Evolutionary conservation across 1,140 invertebrate species (phyloP), one percentile per base, ranked within the genome.

Genomic region (Glomeris maerens): DNA sequence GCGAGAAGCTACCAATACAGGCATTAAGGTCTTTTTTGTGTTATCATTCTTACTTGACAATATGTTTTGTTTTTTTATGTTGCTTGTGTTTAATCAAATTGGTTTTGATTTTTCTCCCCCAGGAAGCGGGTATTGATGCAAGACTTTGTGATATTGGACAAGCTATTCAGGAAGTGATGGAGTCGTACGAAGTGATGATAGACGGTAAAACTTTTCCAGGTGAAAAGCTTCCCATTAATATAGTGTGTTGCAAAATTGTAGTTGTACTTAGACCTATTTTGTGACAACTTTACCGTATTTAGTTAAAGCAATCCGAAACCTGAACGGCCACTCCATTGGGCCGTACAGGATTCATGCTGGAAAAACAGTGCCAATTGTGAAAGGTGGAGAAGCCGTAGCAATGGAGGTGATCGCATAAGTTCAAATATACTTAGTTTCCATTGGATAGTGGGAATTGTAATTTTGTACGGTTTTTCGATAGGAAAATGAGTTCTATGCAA

Each of bases 361-460:
- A 1, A 99, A 99, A 74, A 98, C 95, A 7, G 96, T 99, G 4
- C 96, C 96, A 2, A 98, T 99, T 62, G 95, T 99, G 0, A 98
- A 96, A 68, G 95, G 95, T 20, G 96, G 95, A 1, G 95, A 98
- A 66, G 84, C 85, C 1, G 93, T 84, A 3, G 78, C 84, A 48
- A 99, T 99, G 96, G 96, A 99, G 65, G 74, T 71, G 54, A 45
- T 49, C n/a, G 22, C 13, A 21, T 21, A 4, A 36, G 31, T 36
- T 10, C 10, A 42, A 42, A 21, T 10, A 21, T 42, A 21, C 4
- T 4, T 5, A 42, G 40, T 17, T 17, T 21, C 10, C 25, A 7
- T 5, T 4, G 20, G 10, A 21, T 42, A 5, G 10, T 7, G 20
- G 17, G 5, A 42, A 42, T 17, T 7, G 40, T 4, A 5, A 21